Percentiles rank a stretch among this genome's conserved stretches.
Conservation (phyloP, 2,888 invertebrate species). For the Pteria penguin region DNA sequence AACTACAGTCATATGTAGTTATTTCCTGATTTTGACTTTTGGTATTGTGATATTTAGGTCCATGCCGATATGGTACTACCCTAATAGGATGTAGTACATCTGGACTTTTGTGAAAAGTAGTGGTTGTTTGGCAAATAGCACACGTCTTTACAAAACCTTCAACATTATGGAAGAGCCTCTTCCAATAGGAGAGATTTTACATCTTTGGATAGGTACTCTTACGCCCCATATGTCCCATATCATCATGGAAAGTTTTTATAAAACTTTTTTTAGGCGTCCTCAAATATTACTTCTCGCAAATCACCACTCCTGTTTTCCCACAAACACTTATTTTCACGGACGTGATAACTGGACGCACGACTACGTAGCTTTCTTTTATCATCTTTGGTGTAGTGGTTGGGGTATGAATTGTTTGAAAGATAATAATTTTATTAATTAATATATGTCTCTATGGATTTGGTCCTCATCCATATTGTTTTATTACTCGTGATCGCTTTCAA, state of each 20-base stretch:
- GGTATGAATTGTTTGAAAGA: background rate
- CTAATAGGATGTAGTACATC: slow-evolving; percentile 9
- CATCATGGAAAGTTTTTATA: background rate
- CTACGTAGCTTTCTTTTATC: slow-evolving; percentile 1
- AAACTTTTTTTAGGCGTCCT: background rate
- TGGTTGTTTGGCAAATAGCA: background rate
- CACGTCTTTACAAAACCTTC: slow-evolving; percentile 1
- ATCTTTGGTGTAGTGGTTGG: background rate
- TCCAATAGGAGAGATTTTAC: slow-evolving; percentile 11
- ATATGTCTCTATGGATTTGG: background rate
- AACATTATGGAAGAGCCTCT: background rate
- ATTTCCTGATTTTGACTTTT: background rate
- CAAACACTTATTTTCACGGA: background rate
- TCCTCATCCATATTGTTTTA: background rate
- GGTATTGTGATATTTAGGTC: slow-evolving; percentile 7
- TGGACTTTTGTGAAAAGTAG: background rate
- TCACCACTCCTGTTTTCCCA: slow-evolving; percentile 3
- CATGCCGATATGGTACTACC: slow-evolving; percentile 11
- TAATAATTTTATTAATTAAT: too few species aligned
- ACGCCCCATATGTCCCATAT: slow-evolving; percentile 8
- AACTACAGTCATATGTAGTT: background rate
- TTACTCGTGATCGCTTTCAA: background rate
- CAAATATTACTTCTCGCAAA: slow-evolving; percentile 9
- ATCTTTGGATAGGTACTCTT: background rate
- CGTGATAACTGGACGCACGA: background rate